A percentile compares a stretch with the other conserved stretches of the same genome.
These are phyloP conservation scores for Oreochromis aureus DNA, from an alignment of 2,113 vertebrate genomes.

Conservation along the genomic window DNA sequence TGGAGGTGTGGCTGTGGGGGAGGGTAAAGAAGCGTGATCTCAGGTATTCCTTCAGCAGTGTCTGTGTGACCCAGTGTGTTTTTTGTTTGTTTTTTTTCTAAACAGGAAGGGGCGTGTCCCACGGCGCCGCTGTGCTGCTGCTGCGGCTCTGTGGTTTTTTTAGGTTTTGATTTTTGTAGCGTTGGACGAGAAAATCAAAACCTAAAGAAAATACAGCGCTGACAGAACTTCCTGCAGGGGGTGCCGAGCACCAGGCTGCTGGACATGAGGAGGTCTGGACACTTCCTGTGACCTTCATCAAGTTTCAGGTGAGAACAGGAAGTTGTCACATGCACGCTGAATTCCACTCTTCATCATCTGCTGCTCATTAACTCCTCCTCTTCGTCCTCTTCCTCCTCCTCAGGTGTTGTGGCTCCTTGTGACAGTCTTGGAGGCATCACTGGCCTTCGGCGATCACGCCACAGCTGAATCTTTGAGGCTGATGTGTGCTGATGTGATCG, in stretches of 20 bases:
- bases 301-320: constrained; percentile 85
- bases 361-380: neutral
- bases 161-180: constrained; percentile 77
- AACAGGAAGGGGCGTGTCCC: neutral
- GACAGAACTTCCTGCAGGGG: neutral
- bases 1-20: neutral
- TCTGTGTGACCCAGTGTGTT: neutral
- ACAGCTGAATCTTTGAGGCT: neutral
- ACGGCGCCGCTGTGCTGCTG: neutral
- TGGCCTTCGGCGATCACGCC: neutral
- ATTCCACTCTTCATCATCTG: neutral
- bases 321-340: neutral
- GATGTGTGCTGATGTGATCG: neutral
- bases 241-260: neutral
- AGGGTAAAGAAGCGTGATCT: neutral
- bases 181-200: constrained; percentile 69
- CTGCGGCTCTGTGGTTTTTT: constrained; percentile 73
- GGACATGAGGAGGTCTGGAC: neutral
- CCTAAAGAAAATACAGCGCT: constrained; percentile 67
- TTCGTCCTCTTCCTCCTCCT: neutral
- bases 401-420: neutral
- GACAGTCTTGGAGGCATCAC: neutral
- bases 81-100: rapidly evolving
- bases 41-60: neutral
- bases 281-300: constrained; percentile 96